Evolutionary conservation across 1,140 invertebrate genomes (phyloP).

Genomic region (Goniozus legneri): DNA sequence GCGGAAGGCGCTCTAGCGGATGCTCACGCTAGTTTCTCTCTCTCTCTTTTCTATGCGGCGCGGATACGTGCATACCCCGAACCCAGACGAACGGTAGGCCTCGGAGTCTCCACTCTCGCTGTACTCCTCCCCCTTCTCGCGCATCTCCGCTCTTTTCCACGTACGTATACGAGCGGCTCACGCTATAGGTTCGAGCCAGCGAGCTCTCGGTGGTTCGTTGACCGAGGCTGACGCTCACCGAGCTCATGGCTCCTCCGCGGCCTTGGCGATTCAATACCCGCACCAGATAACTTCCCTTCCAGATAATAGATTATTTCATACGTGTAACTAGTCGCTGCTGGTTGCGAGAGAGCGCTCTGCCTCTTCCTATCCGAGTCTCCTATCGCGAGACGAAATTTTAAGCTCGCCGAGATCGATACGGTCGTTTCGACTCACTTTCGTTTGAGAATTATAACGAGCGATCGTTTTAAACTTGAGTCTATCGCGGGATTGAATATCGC

Average conservation of each 20-base stretch:
- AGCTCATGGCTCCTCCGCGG: slow-evolving; percentile 43
- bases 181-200: slow-evolving; percentile 19
- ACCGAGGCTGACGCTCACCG: too few relatives aligned
- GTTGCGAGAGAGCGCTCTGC: slow-evolving; percentile 13
- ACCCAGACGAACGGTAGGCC: slow-evolving; percentile 28
- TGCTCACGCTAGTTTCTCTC: too few relatives aligned
- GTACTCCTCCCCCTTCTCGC: slow-evolving; percentile 3
- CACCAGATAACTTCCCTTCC: slow-evolving; percentile 50
- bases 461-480: too few relatives aligned
- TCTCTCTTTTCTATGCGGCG: too few relatives aligned
- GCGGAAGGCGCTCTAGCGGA: too few relatives aligned
- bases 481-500: too few relatives aligned
- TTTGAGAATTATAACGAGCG: too few relatives aligned
- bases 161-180: slow-evolving; percentile 17
- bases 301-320: slow-evolving; percentile 53
- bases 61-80: too few relatives aligned
- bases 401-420: too few relatives aligned
- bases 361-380: too few relatives aligned
- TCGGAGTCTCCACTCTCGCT: slow-evolving; percentile 7
- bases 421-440: too few relatives aligned
- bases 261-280: slow-evolving; percentile 53
- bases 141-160: slow-evolving; percentile 12
- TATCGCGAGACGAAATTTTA: too few relatives aligned
- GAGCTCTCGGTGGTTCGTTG: slow-evolving; percentile 37
- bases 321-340: slow-evolving; percentile 44